phyloP scores from a whole-genome alignment of 2,797 vertebrate genomes.

The Microctenopoma stevenorrisi region DNA sequence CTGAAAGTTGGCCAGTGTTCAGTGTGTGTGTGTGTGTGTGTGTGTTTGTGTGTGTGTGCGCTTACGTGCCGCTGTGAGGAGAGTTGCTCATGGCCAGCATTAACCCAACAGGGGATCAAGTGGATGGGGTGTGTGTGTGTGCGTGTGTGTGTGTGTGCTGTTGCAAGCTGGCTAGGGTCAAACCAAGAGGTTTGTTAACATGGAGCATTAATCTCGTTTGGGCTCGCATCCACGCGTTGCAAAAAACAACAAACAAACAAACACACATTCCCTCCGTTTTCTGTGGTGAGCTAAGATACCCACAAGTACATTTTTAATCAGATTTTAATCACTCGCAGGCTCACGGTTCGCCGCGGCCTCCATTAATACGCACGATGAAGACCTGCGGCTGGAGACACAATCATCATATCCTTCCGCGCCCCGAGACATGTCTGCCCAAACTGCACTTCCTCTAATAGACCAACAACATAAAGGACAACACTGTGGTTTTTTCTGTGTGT shows the following conservation, averaged over 20 bases:
- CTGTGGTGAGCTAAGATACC: constrained; percentile 38
- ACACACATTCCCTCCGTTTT: constrained; percentile 28
- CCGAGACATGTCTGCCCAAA: not conserved
- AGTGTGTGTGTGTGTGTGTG: constrained; percentile 21
- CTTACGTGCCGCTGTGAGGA: constrained; percentile 8
- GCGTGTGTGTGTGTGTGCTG: constrained; percentile 1
- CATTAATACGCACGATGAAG: constrained; percentile 7
- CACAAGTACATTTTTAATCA: constrained; percentile 69
- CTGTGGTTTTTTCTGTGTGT: constrained; percentile 6
- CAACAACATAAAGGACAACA: not conserved
- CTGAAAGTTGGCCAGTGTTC: constrained; percentile 34
- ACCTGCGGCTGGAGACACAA: not conserved
- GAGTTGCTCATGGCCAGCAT: constrained; percentile 15
- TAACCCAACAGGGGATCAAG: constrained; percentile 32
- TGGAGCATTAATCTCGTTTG: constrained; percentile 55
- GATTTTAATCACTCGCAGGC: constrained; percentile 53
- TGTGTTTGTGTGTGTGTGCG: constrained; percentile 13
- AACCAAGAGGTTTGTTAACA: constrained; percentile 56
- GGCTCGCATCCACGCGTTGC: constrained; percentile 35
- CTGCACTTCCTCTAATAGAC: not conserved
- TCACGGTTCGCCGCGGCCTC: constrained; percentile 23
- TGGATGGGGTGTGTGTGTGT: constrained; percentile 10
- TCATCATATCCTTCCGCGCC: not conserved
- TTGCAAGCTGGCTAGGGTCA: constrained; percentile 33
- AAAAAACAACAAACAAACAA: constrained; percentile 15